These are phyloP conservation scores for Julus scanicus DNA, from an alignment of 2,888 invertebrate genomes.

Conservation along the genomic window DNA sequence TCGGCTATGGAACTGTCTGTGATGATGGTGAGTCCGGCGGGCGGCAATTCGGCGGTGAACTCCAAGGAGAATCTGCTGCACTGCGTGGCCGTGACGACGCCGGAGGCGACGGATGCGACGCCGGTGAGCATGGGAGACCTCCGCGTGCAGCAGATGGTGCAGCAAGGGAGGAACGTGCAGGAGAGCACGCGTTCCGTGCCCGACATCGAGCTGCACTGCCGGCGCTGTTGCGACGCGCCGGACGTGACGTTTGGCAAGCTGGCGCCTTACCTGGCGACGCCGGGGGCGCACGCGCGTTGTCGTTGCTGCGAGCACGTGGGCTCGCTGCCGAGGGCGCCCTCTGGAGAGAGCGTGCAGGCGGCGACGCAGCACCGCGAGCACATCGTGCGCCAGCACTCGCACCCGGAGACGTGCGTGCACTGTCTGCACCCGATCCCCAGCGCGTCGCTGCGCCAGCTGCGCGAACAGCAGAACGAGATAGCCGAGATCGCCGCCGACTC, in stretches of 20 bases:
- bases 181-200: slow-evolving; percentile 75
- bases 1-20: slow-evolving; percentile 60
- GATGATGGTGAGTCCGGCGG: slow-evolving; percentile 61
- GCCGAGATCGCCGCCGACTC: slow-evolving; percentile 97
- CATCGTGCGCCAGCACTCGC: slow-evolving; percentile 89
- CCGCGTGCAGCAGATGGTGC: slow-evolving; percentile 53
- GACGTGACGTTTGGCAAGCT: slow-evolving; percentile 41
- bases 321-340: slow-evolving; percentile 78
- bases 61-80: slow-evolving; percentile 48
- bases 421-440: slow-evolving; percentile 68
- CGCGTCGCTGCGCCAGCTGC: slow-evolving; percentile 85
- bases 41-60: slow-evolving; percentile 53
- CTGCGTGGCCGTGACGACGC: slow-evolving; percentile 53
- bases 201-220: slow-evolving; percentile 83
- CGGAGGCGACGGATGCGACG: slow-evolving; percentile 47
- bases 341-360: slow-evolving; percentile 76
- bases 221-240: slow-evolving; percentile 67
- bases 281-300: slow-evolving; percentile 59
- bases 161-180: neutral
- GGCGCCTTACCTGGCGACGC: slow-evolving; percentile 49
- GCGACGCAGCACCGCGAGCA: slow-evolving; percentile 67
- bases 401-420: slow-evolving; percentile 75
- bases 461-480: slow-evolving; percentile 83
- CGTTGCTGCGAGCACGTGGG: slow-evolving; percentile 65
- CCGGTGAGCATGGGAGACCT: slow-evolving; percentile 53